Evolutionary conservation across 2,113 vertebrate species (phyloP), one percentile per base, ranked within the genome.

Genomic region (Centropus unirufus): DNA sequence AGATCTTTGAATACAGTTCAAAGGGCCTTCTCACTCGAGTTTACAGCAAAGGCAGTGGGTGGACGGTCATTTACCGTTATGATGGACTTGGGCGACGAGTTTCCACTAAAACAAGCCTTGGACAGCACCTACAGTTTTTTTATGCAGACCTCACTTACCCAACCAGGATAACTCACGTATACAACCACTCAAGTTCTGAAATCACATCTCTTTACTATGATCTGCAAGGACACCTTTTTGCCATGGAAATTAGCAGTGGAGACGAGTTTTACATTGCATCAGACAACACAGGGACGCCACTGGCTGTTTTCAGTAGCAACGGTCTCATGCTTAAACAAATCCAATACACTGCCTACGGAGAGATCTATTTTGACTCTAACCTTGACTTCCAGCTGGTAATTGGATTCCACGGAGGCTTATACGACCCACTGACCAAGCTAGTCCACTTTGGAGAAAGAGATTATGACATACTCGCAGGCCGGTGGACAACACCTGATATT

Each of bases 171-270:
- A 99, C 99, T 4, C 99, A 99, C 2, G 98, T 99, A 2, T 99
- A 99, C 95, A 99, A 99, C 96, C 99, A 99, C 89, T 99, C 99
- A 0, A 99, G 99, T 83, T 99, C 99, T 14, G 99, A 99, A 97
- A 99, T 99, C 92, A 99, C 99, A 9, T 99, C 99, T 30, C 98
- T 99, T 30, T 99, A 99, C 93, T 99, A 99, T 30, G 99, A 99
- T 89, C 98, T 99, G 54, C 99, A 99, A 89, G 99, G 99, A 29
- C 99, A 99, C 77, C 98, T 99, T 80, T 99, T 99, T 57, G 99
- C 99, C 36, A 99, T 99, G 99, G 99, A 99, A 95, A 99, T 99
- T 89, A 99, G 99, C 97, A 99, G 98, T 10, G 99, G 99, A 19
- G 99, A 99, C 8, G 99, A 99, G 96, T 99, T 99, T 97, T 99